phyloP scores from a whole-genome alignment of 2,888 invertebrate genomes.

The Caenorhabditis sp. region DNA sequence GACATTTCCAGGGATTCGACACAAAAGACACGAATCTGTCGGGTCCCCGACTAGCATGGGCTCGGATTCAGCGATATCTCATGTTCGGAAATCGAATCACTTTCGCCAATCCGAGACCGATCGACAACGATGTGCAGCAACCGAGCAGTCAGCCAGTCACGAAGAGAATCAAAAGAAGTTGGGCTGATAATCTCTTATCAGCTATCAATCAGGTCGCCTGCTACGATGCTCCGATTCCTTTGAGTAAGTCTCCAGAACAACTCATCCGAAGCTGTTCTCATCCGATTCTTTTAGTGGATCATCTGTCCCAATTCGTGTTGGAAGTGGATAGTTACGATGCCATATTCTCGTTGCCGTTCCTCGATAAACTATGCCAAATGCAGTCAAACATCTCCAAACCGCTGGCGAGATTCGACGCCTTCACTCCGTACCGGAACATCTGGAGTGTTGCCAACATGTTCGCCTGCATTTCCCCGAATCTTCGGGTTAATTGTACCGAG shows the following conservation, averaged over 20 bases:
- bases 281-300: conserved; percentile 80
- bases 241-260: conserved; percentile 70
- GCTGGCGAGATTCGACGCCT: conserved; percentile 69
- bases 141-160: conserved; percentile 30
- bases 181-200: conserved; percentile 79
- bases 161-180: conserved; percentile 61
- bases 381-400: conserved; percentile 67
- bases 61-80: conserved; percentile 72
- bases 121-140: conserved; percentile 37
- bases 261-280: too few relatives aligned
- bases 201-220: conserved; percentile 79
- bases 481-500: conserved; percentile 76
- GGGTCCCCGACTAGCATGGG: conserved; percentile 78
- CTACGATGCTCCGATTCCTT: conserved; percentile 81
- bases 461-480: conserved; percentile 78
- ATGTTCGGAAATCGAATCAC: conserved; percentile 73
- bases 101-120: conserved; percentile 67
- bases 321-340: conserved; percentile 70
- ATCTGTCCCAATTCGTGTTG: conserved; percentile 79
- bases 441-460: conserved; percentile 79
- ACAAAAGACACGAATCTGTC: conserved; percentile 79
- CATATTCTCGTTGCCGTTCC: conserved; percentile 73
- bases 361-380: conserved; percentile 75
- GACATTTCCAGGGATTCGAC: conserved; percentile 80
- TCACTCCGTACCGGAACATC: conserved; percentile 74